Conservation (phyloP, 2,113 vertebrate species). For the Camelus dromedarius region DNA sequence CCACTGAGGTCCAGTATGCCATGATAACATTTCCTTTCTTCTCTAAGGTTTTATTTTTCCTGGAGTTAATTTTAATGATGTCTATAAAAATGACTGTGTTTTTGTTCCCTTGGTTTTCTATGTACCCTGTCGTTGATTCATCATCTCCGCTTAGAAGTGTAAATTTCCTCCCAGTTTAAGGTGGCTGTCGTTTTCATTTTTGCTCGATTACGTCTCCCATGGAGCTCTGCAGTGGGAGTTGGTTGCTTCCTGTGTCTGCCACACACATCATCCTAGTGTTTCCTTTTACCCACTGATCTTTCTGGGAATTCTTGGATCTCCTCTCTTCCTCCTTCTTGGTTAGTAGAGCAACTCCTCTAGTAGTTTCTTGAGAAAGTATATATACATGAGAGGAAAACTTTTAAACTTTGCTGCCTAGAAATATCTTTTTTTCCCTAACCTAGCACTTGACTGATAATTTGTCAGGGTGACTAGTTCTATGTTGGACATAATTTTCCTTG, state of each 20-base stretch:
- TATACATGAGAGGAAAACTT: not conserved
- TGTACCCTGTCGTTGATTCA: not conserved
- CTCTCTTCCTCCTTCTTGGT: not conserved
- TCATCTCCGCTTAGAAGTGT: not conserved
- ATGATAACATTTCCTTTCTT: not conserved
- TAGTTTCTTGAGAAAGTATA: constrained; percentile 36
- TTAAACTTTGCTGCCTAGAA: not conserved
- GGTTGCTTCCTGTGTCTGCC: not conserved
- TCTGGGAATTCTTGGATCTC: not conserved
- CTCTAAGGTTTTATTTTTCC: not conserved
- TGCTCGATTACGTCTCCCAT: not conserved
- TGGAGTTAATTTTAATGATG: not conserved
- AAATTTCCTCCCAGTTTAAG: not conserved
- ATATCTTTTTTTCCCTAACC: not conserved
- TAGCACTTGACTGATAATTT: not conserved
- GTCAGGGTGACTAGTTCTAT: not conserved
- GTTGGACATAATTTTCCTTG: not conserved
- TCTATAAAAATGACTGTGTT: not conserved
- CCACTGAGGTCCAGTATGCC: not conserved
- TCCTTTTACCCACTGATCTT: not conserved
- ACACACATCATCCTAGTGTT: not conserved
- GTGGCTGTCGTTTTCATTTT: not conserved
- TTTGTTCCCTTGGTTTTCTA: constrained; percentile 15
- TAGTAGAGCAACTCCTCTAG: not conserved
- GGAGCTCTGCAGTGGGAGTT: not conserved